phyloP scores from a whole-genome alignment of 1,140 invertebrate species.

The Pantala flavescens region DNA sequence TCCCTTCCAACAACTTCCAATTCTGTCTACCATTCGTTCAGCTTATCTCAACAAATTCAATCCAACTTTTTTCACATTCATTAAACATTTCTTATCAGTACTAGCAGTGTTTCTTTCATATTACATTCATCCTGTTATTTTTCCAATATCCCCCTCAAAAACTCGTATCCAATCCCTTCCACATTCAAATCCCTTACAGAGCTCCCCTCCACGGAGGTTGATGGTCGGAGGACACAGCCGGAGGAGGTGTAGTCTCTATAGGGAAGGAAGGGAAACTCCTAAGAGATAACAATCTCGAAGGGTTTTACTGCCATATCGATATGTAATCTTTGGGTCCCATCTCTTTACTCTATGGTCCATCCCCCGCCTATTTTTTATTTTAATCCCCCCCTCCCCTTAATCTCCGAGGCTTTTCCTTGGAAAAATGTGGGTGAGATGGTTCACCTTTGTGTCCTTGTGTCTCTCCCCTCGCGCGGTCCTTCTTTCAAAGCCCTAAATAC shows the following conservation, averaged over 20 bases:
- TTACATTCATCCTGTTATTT: too few species aligned
- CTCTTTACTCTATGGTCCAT: not conserved
- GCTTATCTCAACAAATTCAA: too few species aligned
- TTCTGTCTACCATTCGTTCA: too few species aligned
- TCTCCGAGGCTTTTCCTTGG: not conserved
- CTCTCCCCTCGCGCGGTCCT: not conserved
- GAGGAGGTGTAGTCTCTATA: not conserved
- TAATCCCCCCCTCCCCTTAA: not conserved
- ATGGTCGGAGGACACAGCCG: not conserved
- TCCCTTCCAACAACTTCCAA: too few species aligned
- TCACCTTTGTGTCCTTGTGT: not conserved
- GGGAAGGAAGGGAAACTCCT: not conserved
- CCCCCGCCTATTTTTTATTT: not conserved
- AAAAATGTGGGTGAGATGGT: not conserved
- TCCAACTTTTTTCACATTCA: too few species aligned
- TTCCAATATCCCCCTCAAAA: too few species aligned
- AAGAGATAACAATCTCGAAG: not conserved
- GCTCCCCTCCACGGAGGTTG: not conserved
- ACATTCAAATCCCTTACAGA: not conserved
- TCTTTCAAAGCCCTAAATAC: not conserved
- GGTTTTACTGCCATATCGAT: conserved; percentile 9
- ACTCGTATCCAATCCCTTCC: not conserved
- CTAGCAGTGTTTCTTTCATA: too few species aligned
- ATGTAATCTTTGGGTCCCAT: conserved; percentile 1
- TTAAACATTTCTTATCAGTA: too few species aligned